A percentile compares a stretch with the other conserved stretches of the same genome.
Evolutionary conservation across 2,888 invertebrate genomes (phyloP).

Genomic region (Eurois occulta): DNA sequence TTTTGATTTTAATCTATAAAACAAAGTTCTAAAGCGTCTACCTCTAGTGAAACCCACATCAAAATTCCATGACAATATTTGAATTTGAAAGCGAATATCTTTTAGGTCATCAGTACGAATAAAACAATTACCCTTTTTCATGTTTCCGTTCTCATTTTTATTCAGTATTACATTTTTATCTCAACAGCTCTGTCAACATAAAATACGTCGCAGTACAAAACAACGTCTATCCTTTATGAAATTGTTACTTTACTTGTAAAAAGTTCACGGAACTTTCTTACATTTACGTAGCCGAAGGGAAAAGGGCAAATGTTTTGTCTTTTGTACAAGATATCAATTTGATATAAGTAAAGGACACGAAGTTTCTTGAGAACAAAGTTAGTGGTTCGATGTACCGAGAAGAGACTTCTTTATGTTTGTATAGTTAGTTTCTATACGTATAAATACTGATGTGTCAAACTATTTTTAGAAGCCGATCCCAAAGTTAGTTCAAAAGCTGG

Average conservation of each 20-base stretch:
- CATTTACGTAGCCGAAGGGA: slow-evolving; percentile 61
- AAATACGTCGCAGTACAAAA: slow-evolving; percentile 19
- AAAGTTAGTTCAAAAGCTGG: neutral
- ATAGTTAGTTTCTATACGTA: neutral
- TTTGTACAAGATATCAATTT: slow-evolving; percentile 66
- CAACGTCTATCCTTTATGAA: slow-evolving; percentile 40
- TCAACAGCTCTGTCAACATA: neutral
- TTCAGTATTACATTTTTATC: slow-evolving; percentile 28
- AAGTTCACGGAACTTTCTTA: slow-evolving; percentile 55
- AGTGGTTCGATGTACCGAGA: slow-evolving; percentile 6
- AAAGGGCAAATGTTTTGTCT: slow-evolving; percentile 68
- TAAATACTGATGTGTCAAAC: neutral
- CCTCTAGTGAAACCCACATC: neutral
- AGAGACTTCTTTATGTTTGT: neutral
- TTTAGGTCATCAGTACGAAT: neutral
- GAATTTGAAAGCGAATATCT: slow-evolving; percentile 1
- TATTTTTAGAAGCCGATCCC: neutral
- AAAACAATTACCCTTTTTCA: slow-evolving; percentile 10
- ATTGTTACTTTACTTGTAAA: slow-evolving; percentile 53
- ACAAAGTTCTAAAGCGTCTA: neutral
- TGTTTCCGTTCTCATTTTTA: neutral
- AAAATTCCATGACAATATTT: neutral
- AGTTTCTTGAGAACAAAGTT: slow-evolving; percentile 59
- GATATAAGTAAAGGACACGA: slow-evolving; percentile 48
- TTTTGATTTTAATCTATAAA: neutral